Conservation (phyloP, 2,888 invertebrate species). For the Chloromyia formosa region DNA sequence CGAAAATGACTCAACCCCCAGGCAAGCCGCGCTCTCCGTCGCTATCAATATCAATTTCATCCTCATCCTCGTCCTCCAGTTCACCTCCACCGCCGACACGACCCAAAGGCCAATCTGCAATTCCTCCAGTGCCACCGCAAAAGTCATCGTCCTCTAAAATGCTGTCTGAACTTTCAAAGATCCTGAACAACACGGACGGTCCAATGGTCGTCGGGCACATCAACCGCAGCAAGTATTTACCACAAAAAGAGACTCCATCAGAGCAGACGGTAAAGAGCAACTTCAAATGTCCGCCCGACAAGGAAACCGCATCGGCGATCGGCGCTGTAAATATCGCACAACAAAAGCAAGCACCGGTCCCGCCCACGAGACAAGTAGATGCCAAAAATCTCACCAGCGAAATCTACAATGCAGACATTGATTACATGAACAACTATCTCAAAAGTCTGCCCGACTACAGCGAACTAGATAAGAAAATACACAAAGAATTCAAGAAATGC, state of each 20-base stretch:
- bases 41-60: conserved; percentile 10
- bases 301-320: neutral
- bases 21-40: conserved; percentile 26
- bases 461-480: conserved; percentile 62
- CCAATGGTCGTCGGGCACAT: neutral
- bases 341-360: neutral
- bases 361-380: neutral
- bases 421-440: conserved; percentile 65
- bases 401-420: conserved; percentile 63
- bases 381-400: conserved; percentile 49
- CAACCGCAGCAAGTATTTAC: neutral
- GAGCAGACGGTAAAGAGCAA: conserved; percentile 9
- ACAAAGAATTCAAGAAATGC: conserved; percentile 63
- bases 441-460: conserved; percentile 64
- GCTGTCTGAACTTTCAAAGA: conserved; percentile 41
- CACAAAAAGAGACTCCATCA: neutral
- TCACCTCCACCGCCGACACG: conserved; percentile 3
- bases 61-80: conserved; percentile 23
- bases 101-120: neutral
- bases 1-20: neutral
- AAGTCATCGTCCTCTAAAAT: conserved; percentile 39
- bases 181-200: conserved; percentile 23
- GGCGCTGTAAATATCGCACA: conserved; percentile 4
- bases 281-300: conserved; percentile 42
- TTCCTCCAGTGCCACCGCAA: neutral